These are phyloP conservation scores for Acrossocheilus wenchowensis DNA, from an alignment of 2,797 vertebrate genomes.

Conservation along the genomic window DNA sequence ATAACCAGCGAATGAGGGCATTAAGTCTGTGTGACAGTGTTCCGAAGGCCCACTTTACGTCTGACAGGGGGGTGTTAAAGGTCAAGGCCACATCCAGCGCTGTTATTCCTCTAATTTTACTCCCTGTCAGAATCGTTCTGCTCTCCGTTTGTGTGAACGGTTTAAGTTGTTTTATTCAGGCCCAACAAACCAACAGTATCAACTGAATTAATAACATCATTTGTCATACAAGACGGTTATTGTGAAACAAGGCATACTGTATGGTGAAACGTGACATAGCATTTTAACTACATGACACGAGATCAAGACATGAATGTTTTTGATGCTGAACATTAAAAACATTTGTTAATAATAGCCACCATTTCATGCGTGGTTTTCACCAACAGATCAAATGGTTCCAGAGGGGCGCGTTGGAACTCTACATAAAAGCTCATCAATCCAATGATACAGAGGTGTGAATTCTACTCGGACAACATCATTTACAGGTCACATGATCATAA, in stretches of 20 bases:
- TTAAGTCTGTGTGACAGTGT: slow-evolving; percentile 27
- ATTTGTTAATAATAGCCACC: neutral
- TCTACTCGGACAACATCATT: slow-evolving; percentile 68
- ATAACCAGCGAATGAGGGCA: slow-evolving; percentile 4
- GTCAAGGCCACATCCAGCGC: slow-evolving; percentile 25
- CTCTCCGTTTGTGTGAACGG: slow-evolving; percentile 4
- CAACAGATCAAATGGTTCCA: slow-evolving; percentile 78
- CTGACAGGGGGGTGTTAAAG: slow-evolving; percentile 29
- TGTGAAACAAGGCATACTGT: too few relatives aligned
- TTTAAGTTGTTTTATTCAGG: neutral
- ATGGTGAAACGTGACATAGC: neutral
- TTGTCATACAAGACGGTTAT: too few relatives aligned
- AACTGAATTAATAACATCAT: neutral
- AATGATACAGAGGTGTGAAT: slow-evolving; percentile 70
- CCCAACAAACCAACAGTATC: neutral
- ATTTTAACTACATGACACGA: neutral
- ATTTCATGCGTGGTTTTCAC: slow-evolving; percentile 69
- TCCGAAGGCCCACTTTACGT: slow-evolving; percentile 10
- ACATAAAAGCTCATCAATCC: slow-evolving; percentile 72
- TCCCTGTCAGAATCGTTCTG: slow-evolving; percentile 22
- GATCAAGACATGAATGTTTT: neutral
- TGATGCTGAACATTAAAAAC: neutral
- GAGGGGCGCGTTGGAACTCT: slow-evolving; percentile 60
- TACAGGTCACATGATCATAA: slow-evolving; percentile 73
- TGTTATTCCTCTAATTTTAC: slow-evolving; percentile 34